Conservation (phyloP, 2,888 invertebrate genomes). For the Microplitis manilae region DNA sequence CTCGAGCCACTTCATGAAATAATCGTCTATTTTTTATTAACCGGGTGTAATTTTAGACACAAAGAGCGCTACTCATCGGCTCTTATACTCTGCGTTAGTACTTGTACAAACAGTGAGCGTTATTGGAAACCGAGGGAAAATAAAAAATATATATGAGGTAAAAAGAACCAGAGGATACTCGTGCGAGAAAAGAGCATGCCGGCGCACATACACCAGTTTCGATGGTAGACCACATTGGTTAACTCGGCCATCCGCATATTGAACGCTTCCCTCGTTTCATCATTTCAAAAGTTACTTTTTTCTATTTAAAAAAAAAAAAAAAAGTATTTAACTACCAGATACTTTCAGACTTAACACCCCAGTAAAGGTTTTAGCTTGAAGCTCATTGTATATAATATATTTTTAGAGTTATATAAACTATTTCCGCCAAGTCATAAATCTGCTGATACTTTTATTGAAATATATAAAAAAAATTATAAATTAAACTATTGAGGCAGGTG, state of each 20-base stretch:
- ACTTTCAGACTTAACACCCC: background rate
- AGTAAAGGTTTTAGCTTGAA: background rate
- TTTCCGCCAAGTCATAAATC: background rate
- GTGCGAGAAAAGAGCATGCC: conserved; percentile 33
- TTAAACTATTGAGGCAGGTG: background rate
- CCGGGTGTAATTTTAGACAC: conserved; percentile 23
- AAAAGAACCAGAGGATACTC: conserved; percentile 17
- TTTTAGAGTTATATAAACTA: background rate
- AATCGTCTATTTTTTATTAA: background rate
- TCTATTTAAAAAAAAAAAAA: background rate
- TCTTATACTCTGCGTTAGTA: conserved; percentile 4
- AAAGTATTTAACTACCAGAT: background rate
- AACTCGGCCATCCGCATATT: conserved; percentile 22
- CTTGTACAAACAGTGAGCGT: conserved; percentile 41
- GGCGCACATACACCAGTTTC: conserved; percentile 29
- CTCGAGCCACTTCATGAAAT: background rate
- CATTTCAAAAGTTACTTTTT: conserved; percentile 2
- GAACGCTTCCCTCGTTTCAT: conserved; percentile 3
- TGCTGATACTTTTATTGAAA: background rate
- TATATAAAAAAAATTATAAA: too few species aligned
- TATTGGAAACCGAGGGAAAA: conserved; percentile 43
- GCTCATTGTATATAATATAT: background rate
- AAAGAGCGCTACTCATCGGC: conserved; percentile 6
- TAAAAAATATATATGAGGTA: background rate
- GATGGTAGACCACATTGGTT: conserved; percentile 43